A percentile compares a stretch with the other conserved stretches of the same genome.
Conservation (phyloP, 2,797 vertebrate species). For the Siniperca scherzeri region DNA sequence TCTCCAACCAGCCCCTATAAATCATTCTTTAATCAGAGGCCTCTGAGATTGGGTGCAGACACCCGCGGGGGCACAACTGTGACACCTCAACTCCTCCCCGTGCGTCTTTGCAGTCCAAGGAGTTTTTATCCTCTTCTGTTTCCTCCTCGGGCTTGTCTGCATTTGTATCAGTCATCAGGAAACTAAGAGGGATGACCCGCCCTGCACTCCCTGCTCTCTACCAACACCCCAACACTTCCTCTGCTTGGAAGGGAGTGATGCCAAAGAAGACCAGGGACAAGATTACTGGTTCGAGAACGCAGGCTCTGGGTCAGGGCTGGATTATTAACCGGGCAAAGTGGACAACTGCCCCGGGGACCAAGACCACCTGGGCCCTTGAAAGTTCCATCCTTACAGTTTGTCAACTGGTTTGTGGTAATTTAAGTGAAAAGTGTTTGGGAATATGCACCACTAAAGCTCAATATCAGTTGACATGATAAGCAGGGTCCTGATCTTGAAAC, state of each 20-base stretch:
- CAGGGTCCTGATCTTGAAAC: not conserved
- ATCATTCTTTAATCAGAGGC: constrained; percentile 90
- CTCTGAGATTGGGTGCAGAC: constrained; percentile 77
- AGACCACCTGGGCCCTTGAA: not conserved
- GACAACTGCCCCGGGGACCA: not conserved
- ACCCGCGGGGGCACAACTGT: constrained; percentile 75
- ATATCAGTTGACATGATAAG: not conserved
- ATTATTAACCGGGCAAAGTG: not conserved
- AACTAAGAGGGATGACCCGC: constrained; percentile 69
- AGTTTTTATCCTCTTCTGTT: constrained; percentile 71
- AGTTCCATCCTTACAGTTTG: not conserved
- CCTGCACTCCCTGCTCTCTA: constrained; percentile 32
- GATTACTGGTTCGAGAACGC: constrained; percentile 20
- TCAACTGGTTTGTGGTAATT: not conserved
- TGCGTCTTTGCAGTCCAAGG: constrained; percentile 55
- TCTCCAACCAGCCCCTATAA: constrained; percentile 80
- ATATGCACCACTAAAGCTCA: not conserved
- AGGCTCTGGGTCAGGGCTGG: constrained; percentile 1
- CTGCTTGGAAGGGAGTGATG: constrained; percentile 7
- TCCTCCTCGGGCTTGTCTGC: constrained; percentile 72
- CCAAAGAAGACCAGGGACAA: constrained; percentile 16
- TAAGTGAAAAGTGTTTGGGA: not conserved
- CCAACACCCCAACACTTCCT: constrained; percentile 36
- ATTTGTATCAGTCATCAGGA: constrained; percentile 70
- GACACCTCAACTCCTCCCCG: constrained; percentile 80